A percentile compares a stretch with the other conserved stretches of the same genome.
phyloP scores from a whole-genome alignment of 2,888 invertebrate species.

The Neocrepidodera transversa region DNA sequence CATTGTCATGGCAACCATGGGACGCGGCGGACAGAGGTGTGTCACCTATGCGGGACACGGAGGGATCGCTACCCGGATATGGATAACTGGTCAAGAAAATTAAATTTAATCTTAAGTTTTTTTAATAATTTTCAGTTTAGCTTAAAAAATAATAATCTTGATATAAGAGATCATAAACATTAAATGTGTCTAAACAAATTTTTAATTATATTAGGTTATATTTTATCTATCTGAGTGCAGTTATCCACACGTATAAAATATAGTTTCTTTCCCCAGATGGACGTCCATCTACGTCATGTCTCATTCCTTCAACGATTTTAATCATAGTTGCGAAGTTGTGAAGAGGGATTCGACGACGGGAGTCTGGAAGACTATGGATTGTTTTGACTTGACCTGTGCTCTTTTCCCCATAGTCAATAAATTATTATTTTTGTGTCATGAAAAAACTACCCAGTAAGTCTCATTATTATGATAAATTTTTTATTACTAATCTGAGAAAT shows the following conservation, averaged over 20 bases:
- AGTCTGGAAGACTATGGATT: slow-evolving; percentile 7
- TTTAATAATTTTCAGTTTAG: too few relatives aligned
- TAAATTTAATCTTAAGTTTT: not conserved
- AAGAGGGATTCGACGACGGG: slow-evolving; percentile 5
- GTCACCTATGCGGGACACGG: slow-evolving; percentile 50
- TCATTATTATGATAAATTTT: too few relatives aligned
- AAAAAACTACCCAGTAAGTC: too few relatives aligned
- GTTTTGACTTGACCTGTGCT: not conserved
- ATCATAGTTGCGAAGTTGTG: slow-evolving; percentile 25
- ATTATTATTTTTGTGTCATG: too few relatives aligned
- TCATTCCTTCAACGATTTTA: slow-evolving; percentile 18
- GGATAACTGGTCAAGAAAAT: not conserved
- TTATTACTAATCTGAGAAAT: too few relatives aligned
- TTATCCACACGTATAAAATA: slow-evolving; percentile 10
- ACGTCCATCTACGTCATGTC: slow-evolving; percentile 20
- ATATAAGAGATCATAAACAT: too few relatives aligned
- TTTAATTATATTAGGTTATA: too few relatives aligned
- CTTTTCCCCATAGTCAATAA: too few relatives aligned
- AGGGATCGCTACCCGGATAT: not conserved
- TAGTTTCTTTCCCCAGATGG: slow-evolving; percentile 14
- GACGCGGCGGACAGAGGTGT: slow-evolving; percentile 54
- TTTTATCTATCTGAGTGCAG: too few relatives aligned
- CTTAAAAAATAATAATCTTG: too few relatives aligned
- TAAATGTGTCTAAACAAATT: too few relatives aligned
- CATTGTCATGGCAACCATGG: slow-evolving; percentile 61